phyloP scores from a whole-genome alignment of 2,797 vertebrate species.

The Sparidentex hasta region DNA sequence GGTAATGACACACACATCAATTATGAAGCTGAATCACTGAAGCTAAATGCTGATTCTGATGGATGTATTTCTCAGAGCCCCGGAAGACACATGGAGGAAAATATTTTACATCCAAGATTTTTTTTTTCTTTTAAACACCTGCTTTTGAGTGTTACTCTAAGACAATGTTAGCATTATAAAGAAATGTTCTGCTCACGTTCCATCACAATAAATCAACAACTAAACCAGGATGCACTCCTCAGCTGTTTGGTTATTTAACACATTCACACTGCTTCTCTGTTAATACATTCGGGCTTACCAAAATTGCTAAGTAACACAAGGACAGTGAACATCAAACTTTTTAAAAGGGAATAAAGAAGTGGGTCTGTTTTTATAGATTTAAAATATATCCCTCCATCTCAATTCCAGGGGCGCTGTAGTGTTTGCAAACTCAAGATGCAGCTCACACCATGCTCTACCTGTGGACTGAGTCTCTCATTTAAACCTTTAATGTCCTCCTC shows the following conservation, averaged over 20 bases:
- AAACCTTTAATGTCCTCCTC: conserved; percentile 63
- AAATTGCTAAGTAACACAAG: background rate
- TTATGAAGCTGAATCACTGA: conserved; percentile 31
- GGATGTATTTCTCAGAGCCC: conserved; percentile 6
- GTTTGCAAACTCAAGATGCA: conserved; percentile 30
- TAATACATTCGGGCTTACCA: background rate
- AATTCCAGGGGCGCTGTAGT: conserved; percentile 12
- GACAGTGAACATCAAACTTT: background rate
- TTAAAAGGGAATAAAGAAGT: background rate
- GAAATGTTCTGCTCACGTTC: too few relatives aligned
- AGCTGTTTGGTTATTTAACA: background rate
- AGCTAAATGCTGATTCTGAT: background rate
- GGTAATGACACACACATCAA: conserved; percentile 64
- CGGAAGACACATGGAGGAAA: conserved; percentile 48
- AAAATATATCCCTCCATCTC: conserved; percentile 45
- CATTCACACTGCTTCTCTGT: background rate
- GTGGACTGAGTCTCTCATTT: conserved; percentile 78
- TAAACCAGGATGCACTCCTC: background rate
- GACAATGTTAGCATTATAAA: background rate
- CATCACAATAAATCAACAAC: too few relatives aligned
- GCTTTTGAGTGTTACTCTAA: background rate
- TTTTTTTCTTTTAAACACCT: background rate
- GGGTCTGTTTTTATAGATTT: background rate
- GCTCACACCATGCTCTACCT: conserved; percentile 88
- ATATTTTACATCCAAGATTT: background rate